Evolutionary conservation across 2,113 vertebrate genomes (phyloP).

Genomic region (Centropus unirufus): DNA sequence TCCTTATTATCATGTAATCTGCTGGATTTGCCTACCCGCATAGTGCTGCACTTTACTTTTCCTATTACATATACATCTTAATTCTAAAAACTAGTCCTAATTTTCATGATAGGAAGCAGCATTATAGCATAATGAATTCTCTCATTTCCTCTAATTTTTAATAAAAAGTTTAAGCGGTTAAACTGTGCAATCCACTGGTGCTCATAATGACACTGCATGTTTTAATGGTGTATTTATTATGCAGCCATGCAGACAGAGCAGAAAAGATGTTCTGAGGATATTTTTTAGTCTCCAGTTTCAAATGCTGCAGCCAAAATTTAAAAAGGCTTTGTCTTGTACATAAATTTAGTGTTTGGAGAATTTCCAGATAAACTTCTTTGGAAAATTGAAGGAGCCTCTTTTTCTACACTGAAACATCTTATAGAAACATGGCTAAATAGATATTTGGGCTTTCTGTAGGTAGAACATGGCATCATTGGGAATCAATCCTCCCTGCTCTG

Average conservation of each 20-base stretch:
- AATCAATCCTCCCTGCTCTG: not conserved
- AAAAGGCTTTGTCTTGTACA: not conserved
- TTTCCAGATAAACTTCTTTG: not conserved
- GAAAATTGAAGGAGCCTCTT: not conserved
- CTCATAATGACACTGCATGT: slow-evolving; percentile 54
- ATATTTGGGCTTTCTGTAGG: not conserved
- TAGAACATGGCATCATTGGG: fast-evolving
- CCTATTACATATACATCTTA: slow-evolving; percentile 21
- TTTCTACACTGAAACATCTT: not conserved
- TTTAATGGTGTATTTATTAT: slow-evolving; percentile 66
- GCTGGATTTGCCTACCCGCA: not conserved
- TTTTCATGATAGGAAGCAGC: slow-evolving; percentile 52
- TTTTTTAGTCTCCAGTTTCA: not conserved
- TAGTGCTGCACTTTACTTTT: not conserved
- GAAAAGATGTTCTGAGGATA: not conserved
- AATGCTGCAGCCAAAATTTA: not conserved
- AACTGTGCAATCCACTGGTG: slow-evolving; percentile 46
- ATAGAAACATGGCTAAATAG: not conserved
- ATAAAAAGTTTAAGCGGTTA: slow-evolving; percentile 69
- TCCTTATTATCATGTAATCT: slow-evolving; percentile 31
- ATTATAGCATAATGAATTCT: slow-evolving; percentile 61
- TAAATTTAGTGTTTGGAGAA: not conserved
- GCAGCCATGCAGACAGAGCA: not conserved
- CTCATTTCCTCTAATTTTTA: slow-evolving; percentile 62
- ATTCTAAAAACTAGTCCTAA: slow-evolving; percentile 23